Evolutionary conservation across 1,140 invertebrate genomes (phyloP).

Genomic region (Penaeus japonicus): DNA sequence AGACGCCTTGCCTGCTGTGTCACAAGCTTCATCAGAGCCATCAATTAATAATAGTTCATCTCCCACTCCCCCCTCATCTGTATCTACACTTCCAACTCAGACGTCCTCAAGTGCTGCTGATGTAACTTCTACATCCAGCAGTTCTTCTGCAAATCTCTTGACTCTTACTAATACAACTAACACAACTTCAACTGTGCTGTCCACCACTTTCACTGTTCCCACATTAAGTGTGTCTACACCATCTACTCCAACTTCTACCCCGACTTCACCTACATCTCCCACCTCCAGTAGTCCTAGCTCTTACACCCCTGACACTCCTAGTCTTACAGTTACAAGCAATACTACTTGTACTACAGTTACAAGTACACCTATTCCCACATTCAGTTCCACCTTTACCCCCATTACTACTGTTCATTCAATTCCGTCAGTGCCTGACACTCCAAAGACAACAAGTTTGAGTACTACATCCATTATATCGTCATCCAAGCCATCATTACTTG

Average conservation of each 20-base stretch:
- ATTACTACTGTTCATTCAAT: conserved; percentile 8
- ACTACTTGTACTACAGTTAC: conserved; percentile 23
- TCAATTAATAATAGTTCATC: too few relatives aligned
- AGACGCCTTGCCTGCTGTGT: too few relatives aligned
- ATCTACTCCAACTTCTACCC: conserved; percentile 11
- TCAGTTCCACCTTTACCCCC: conserved; percentile 27
- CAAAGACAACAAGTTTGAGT: conserved; percentile 20
- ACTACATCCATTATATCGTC: neutral
- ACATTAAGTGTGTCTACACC: neutral
- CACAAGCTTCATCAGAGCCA: too few relatives aligned
- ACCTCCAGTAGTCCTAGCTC: neutral
- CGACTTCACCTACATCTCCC: conserved; percentile 17
- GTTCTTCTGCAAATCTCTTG: neutral
- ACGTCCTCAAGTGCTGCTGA: neutral
- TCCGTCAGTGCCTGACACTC: conserved; percentile 33
- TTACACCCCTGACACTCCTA: conserved; percentile 25
- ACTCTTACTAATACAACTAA: conserved; percentile 11
- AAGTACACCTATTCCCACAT: neutral
- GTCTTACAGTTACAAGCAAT: conserved; percentile 14
- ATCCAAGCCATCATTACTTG: conserved; percentile 41
- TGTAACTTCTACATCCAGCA: neutral
- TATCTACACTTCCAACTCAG: neutral
- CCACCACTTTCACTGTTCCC: neutral
- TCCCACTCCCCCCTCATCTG: neutral
- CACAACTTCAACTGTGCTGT: neutral